These are phyloP conservation scores for Crotalus horridus DNA, from an alignment of 2,113 vertebrate species.

Conservation along the genomic window DNA sequence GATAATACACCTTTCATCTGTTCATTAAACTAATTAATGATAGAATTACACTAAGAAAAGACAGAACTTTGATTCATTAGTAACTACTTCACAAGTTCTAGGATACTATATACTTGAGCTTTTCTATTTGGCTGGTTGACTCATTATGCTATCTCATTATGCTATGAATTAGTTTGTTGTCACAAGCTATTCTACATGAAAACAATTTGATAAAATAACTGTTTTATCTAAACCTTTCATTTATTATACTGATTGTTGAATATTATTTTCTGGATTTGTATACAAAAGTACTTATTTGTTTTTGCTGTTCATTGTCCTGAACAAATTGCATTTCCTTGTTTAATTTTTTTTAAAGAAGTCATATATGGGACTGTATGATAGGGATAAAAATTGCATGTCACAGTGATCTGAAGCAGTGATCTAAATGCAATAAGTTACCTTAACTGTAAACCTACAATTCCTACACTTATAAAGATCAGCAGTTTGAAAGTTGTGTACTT, in stretches of 20 bases:
- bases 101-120: background rate
- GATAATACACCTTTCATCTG: background rate
- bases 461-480: background rate
- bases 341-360: background rate
- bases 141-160: background rate
- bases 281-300: background rate
- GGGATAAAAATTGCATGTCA: background rate
- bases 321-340: background rate
- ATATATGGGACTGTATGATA: background rate
- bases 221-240: background rate
- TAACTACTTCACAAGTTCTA: background rate
- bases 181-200: background rate
- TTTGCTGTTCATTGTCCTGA: background rate
- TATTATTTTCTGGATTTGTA: background rate
- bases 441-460: background rate
- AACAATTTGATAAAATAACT: background rate
- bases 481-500: background rate
- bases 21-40: background rate
- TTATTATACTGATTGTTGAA: background rate
- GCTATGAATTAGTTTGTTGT: background rate
- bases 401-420: background rate
- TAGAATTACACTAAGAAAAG: background rate
- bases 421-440: background rate
- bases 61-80: background rate
- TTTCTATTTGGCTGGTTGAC: background rate